phyloP scores from a whole-genome alignment of 2,888 invertebrate genomes.

The Mesorhabditis sp. region DNA sequence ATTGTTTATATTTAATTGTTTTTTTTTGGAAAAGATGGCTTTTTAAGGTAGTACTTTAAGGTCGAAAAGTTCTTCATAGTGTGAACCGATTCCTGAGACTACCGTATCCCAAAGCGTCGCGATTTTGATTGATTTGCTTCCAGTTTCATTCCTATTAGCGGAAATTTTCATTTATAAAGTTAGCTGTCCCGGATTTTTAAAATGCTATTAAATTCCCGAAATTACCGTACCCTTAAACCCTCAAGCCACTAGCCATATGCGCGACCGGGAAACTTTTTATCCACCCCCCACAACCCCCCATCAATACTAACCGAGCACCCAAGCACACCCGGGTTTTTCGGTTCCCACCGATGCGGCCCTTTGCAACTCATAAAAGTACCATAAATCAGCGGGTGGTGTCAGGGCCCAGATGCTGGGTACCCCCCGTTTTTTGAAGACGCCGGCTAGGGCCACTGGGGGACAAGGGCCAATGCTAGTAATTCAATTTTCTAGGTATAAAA shows the following conservation, averaged over 20 bases:
- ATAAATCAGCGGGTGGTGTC: slow-evolving; percentile 5
- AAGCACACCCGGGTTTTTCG: neutral
- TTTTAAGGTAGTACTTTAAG: too few relatives aligned
- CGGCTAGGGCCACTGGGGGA: neutral
- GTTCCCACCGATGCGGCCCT: slow-evolving; percentile 3
- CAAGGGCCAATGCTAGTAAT: neutral
- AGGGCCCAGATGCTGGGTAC: neutral
- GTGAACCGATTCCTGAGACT: too few relatives aligned
- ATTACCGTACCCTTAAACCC: neutral
- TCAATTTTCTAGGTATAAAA: neutral
- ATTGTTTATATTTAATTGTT: neutral
- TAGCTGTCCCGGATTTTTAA: too few relatives aligned
- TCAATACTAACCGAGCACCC: neutral
- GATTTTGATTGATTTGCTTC: too few relatives aligned
- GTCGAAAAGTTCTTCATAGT: too few relatives aligned
- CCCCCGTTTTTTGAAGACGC: neutral
- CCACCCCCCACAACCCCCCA: neutral
- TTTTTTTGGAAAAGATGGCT: neutral
- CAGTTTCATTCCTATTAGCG: too few relatives aligned
- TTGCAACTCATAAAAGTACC: slow-evolving; percentile 4
- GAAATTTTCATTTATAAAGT: too few relatives aligned
- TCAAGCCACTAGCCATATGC: neutral
- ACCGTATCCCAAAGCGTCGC: too few relatives aligned
- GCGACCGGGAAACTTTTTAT: neutral
- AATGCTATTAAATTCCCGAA: too few relatives aligned